Conservation (phyloP, 2,797 vertebrate species). For the Gambusia yucatana region DNA sequence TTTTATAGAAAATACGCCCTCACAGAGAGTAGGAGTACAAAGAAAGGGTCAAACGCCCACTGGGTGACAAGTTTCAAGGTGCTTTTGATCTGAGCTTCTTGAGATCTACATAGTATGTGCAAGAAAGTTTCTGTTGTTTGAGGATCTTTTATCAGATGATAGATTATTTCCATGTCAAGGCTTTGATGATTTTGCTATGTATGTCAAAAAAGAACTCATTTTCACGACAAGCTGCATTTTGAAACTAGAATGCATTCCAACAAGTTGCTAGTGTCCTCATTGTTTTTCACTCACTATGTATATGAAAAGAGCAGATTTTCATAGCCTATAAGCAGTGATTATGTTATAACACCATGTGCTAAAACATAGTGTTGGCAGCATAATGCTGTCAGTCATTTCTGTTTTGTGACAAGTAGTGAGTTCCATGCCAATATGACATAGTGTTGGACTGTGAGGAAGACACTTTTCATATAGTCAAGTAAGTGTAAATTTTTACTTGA, state of each 20-base stretch:
- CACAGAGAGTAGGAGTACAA: neutral
- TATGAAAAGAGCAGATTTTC: neutral
- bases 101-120: neutral
- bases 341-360: neutral
- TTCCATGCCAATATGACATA: neutral
- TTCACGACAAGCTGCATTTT: neutral
- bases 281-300: neutral
- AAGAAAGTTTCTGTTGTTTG: constrained; percentile 14
- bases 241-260: neutral
- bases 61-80: constrained; percentile 23
- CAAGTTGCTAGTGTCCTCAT: neutral
- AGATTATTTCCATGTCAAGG: constrained; percentile 32
- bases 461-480: neutral
- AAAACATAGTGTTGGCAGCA: too few species aligned
- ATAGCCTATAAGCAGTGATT: neutral
- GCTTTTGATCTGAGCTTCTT: constrained; percentile 26
- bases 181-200: neutral
- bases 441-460: neutral
- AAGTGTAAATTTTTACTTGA: neutral
- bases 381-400: too few species aligned
- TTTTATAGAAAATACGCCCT: neutral
- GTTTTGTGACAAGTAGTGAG: too few species aligned
- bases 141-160: constrained; percentile 18
- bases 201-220: neutral
- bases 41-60: neutral